Base-by-base conservation (phyloP, 92 coral and sea anemone genomes). In the Epizoanthus scotinus region DNA sequence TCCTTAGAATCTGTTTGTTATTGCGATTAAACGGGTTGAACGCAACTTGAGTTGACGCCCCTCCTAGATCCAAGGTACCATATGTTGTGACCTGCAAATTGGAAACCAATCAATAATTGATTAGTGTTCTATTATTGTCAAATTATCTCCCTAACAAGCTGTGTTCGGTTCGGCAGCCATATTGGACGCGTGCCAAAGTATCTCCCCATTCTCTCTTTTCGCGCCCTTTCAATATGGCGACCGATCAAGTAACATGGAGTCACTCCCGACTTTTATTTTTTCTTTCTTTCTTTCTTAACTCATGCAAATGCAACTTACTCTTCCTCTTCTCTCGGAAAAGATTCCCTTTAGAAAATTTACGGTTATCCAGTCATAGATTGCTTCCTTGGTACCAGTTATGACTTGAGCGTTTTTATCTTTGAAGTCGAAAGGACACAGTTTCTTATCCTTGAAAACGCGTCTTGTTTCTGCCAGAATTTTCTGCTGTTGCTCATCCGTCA, bases 61-160 rank as follows among this genome's bases (percentile, higher is more conserved):
- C 85, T 19, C 85, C 85, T 18, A 82, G 24, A 29, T 83, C 86
- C n/a, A 83, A 24, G 4, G 69, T 67, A 24, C 81, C 86, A 59
- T 65, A 83, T 0, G 82, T 3, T 26, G 2, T 10, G 8, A 18
- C 19, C 70, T 64, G 34, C 5, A 12, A 64, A 29, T 17, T 25
- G 38, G 38, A 28, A 26, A 31, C 18, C 47, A 64, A 25, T 25
- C 50, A 47, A 47, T 0, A 9, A 47, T 47, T 47, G 52, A 47
- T 13, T 47, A 47, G 17, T 9, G 52, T 9, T 47, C 1, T 47
- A 2, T 9, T 47, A 47, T 47, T 47, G 2, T 47, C 12, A 47
- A 47, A 47, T 47, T 4, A 4, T 4, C 36, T 31, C 4, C 4
- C 1, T 31, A 4, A 31, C 4, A 1, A 31, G 4, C 4, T 31